A percentile compares a stretch with the other conserved stretches of the same genome.
These are phyloP conservation scores for Oopsacas minuta DNA, from an alignment of 37 sponge, comb jelly and placozoan genomes.

Conservation along the genomic window DNA sequence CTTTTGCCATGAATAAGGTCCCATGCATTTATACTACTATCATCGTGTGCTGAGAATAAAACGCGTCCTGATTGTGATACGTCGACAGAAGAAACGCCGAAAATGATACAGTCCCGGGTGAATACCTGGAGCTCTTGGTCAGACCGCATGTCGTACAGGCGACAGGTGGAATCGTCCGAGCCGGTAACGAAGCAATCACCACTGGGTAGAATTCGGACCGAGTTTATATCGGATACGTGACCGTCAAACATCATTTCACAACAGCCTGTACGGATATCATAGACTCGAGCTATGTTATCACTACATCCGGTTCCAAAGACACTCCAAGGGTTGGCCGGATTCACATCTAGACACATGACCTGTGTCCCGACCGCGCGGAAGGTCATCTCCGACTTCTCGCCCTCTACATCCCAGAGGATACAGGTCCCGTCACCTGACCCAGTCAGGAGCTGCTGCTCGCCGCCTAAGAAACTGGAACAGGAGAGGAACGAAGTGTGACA, in stretches of 20 bases:
- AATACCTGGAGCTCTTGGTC: background rate
- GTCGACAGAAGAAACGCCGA: background rate
- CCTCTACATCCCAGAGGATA: conserved; percentile 1
- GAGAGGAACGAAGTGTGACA: background rate
- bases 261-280: background rate
- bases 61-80: background rate
- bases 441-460: background rate
- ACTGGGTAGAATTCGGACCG: background rate
- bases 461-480: background rate
- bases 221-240: background rate
- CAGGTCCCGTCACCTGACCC: background rate
- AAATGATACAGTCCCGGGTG: background rate
- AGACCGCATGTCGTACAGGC: background rate
- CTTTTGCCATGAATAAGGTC: background rate
- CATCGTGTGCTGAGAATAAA: background rate
- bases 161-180: background rate
- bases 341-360: background rate
- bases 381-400: background rate
- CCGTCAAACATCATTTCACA: conserved; percentile 19
- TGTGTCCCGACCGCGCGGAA: background rate
- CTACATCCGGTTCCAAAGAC: background rate
- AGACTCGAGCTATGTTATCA: background rate
- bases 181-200: conserved; percentile 15
- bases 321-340: background rate
- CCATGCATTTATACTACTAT: background rate